Evolutionary conservation across 2,797 vertebrate species (phyloP).

Genomic region (Sparidentex hasta): DNA sequence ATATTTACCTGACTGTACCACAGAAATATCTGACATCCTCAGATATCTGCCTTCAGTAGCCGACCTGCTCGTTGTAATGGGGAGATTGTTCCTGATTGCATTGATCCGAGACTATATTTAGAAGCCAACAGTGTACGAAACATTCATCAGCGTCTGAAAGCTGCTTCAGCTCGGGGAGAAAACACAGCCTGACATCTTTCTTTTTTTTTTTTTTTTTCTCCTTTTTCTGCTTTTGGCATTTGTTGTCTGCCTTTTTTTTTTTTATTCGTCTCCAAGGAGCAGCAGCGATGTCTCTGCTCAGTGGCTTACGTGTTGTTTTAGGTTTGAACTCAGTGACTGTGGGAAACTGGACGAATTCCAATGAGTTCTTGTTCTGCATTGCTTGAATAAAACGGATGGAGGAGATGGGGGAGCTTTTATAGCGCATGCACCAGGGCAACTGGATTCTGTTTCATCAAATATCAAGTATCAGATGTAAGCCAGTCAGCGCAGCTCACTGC

Average conservation of each 20-base stretch:
- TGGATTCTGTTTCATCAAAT: slow-evolving; percentile 40
- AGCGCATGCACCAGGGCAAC: background rate
- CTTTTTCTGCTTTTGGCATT: slow-evolving; percentile 33
- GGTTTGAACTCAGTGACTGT: slow-evolving; percentile 59
- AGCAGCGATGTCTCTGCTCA: slow-evolving; percentile 38
- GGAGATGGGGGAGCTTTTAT: slow-evolving; percentile 31
- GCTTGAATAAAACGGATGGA: slow-evolving; percentile 5
- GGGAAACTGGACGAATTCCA: slow-evolving; percentile 48
- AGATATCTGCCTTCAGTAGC: slow-evolving; percentile 56
- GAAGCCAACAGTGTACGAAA: slow-evolving; percentile 55
- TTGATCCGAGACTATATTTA: slow-evolving; percentile 80
- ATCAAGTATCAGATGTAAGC: slow-evolving; percentile 29
- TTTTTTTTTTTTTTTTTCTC: background rate
- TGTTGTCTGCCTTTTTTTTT: slow-evolving; percentile 27
- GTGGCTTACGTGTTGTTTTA: slow-evolving; percentile 27
- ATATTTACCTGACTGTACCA: slow-evolving; percentile 64
- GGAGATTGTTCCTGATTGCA: slow-evolving; percentile 72
- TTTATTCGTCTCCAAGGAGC: slow-evolving; percentile 44
- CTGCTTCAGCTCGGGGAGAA: slow-evolving; percentile 44
- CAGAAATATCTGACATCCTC: slow-evolving; percentile 61
- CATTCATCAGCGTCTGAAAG: slow-evolving; percentile 67
- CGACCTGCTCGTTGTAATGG: slow-evolving; percentile 56
- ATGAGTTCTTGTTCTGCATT: slow-evolving; percentile 25
- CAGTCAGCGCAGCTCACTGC: background rate
- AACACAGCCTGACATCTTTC: slow-evolving; percentile 17